Conservation (phyloP, 2,888 invertebrate species). For the Clistopyga incitator region DNA sequence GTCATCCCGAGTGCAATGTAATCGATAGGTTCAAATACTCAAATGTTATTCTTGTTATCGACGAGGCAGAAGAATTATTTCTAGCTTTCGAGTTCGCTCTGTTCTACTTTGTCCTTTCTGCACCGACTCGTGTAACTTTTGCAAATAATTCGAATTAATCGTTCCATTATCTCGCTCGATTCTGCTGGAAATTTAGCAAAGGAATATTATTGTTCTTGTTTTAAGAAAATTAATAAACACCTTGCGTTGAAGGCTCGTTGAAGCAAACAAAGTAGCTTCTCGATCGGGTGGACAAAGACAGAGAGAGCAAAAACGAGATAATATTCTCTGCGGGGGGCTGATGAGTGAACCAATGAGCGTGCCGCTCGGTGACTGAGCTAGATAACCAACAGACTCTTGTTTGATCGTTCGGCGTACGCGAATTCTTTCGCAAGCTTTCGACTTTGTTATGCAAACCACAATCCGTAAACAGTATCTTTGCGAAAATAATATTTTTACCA, state of each 20-base stretch:
- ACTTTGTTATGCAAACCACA: slow-evolving; percentile 5
- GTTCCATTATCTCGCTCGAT: not conserved
- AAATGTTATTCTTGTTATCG: slow-evolving; percentile 8
- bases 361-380: slow-evolving; percentile 20
- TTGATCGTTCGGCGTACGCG: slow-evolving; percentile 10
- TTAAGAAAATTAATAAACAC: not conserved
- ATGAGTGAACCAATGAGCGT: slow-evolving; percentile 25
- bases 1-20: slow-evolving; percentile 18
- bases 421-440: not conserved
- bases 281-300: not conserved
- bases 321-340: slow-evolving; percentile 36
- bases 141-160: not conserved
- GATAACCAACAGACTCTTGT: slow-evolving; percentile 27
- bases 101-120: not conserved
- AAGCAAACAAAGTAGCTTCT: not conserved
- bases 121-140: not conserved
- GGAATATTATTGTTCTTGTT: not conserved
- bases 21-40: slow-evolving; percentile 3
- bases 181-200: not conserved
- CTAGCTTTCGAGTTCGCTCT: not conserved
- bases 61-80: not conserved
- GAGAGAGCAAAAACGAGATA: slow-evolving; percentile 23
- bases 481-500: not conserved
- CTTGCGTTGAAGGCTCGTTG: not conserved
- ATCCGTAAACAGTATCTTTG: not conserved